Conservation (phyloP, 2,113 vertebrate species). For the Perca flavescens region DNA sequence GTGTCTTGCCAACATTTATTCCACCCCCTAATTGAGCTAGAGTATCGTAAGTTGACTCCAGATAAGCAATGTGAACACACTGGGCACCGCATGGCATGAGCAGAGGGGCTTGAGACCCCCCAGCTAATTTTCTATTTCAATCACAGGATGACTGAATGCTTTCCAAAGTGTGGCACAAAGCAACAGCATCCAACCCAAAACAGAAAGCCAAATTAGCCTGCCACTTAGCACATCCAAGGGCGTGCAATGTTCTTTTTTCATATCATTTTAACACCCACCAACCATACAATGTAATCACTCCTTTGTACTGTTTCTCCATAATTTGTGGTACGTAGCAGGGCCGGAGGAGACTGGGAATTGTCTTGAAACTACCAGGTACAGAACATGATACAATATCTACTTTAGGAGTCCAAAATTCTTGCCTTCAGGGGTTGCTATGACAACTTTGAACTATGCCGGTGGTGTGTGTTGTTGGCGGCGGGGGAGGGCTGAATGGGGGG, state of each 20-base stretch:
- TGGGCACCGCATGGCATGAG: constrained; percentile 30
- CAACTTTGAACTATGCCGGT: constrained; percentile 53
- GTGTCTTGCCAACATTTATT: constrained; percentile 39
- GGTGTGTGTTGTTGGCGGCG: constrained; percentile 3
- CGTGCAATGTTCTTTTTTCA: constrained; percentile 12
- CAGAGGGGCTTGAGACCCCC: constrained; percentile 65
- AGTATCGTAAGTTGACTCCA: constrained; percentile 39
- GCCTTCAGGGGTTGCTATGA: constrained; percentile 71
- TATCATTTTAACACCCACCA: constrained; percentile 26
- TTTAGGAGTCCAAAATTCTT: constrained; percentile 39
- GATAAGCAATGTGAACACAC: constrained; percentile 61
- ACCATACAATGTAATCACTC: constrained; percentile 12
- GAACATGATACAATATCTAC: constrained; percentile 36
- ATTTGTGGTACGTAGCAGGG: background rate
- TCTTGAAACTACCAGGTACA: constrained; percentile 35
- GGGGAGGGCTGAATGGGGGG: background rate
- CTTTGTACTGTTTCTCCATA: background rate
- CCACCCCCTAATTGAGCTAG: background rate
- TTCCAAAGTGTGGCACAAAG: constrained; percentile 44
- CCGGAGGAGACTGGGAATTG: background rate
- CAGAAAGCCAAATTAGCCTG: constrained; percentile 25
- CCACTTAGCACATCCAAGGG: constrained; percentile 43
- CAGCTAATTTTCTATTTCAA: constrained; percentile 64
- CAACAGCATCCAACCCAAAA: constrained; percentile 27
- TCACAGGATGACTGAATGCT: constrained; percentile 61